phyloP scores from a whole-genome alignment of 2,888 invertebrate genomes.

The Dusona sp. region DNA sequence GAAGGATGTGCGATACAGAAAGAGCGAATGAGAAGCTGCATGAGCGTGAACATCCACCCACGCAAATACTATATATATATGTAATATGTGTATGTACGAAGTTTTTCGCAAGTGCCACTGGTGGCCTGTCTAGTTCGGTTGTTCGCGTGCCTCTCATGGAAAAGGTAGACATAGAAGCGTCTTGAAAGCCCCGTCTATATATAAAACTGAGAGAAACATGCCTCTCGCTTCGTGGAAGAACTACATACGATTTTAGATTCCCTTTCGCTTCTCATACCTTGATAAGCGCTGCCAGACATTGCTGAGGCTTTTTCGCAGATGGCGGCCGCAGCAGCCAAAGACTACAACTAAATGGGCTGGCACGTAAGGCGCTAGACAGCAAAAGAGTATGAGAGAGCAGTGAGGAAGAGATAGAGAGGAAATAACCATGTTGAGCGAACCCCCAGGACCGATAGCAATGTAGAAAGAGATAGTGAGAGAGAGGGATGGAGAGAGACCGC shows the following conservation, averaged over 20 bases:
- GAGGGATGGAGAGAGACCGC: conserved; percentile 8
- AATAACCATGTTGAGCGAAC: conserved; percentile 47
- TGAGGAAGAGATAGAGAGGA: conserved; percentile 29
- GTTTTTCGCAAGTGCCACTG: conserved; percentile 46
- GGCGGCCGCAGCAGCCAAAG: background rate
- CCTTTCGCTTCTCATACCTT: conserved; percentile 6
- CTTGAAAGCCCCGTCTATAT: conserved; percentile 11
- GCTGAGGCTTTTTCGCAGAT: conserved; percentile 11
- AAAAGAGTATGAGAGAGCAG: conserved; percentile 11
- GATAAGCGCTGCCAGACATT: conserved; percentile 8
- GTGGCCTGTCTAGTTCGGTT: conserved; percentile 57
- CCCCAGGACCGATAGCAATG: conserved; percentile 59
- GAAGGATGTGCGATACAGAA: background rate
- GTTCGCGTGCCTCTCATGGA: conserved; percentile 44
- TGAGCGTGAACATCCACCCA: background rate
- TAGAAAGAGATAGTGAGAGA: conserved; percentile 8
- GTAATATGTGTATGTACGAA: conserved; percentile 14
- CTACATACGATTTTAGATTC: background rate
- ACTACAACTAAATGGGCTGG: background rate
- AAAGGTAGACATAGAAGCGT: conserved; percentile 19
- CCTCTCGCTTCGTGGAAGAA: conserved; percentile 1
- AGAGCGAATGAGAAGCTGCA: background rate
- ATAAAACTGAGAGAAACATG: conserved; percentile 46
- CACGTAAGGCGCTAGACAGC: conserved; percentile 3
- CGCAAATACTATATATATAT: too few species aligned